phyloP scores from a whole-genome alignment of 2,888 invertebrate species.

The Ochropacha duplaris region DNA sequence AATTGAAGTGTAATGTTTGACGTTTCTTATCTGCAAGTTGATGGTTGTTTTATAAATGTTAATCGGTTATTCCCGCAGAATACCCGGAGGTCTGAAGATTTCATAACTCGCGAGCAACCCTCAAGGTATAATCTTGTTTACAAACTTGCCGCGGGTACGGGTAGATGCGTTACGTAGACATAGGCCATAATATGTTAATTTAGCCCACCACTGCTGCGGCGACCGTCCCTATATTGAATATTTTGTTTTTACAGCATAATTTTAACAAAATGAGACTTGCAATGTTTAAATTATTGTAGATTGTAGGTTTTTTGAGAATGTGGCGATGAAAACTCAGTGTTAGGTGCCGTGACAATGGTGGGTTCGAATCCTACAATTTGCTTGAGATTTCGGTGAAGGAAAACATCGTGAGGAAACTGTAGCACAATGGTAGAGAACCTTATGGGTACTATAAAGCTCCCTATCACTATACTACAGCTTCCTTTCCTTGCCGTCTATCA shows the following conservation, averaged over 20 bases:
- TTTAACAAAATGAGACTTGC: slow-evolving; percentile 51
- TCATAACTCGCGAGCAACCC: slow-evolving; percentile 46
- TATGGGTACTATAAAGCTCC: too few relatives aligned
- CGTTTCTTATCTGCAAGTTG: slow-evolving; percentile 15
- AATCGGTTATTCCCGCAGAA: slow-evolving; percentile 25
- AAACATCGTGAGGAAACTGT: too few relatives aligned
- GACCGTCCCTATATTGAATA: slow-evolving; percentile 62
- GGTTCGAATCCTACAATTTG: too few relatives aligned
- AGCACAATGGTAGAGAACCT: too few relatives aligned
- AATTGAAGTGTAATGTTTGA: slow-evolving; percentile 5
- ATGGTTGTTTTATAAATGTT: slow-evolving; percentile 31
- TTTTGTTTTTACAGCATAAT: slow-evolving; percentile 64
- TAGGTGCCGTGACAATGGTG: too few relatives aligned
- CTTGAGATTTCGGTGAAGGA: too few relatives aligned
- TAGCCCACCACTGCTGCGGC: slow-evolving; percentile 47
- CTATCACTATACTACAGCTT: too few relatives aligned
- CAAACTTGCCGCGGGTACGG: slow-evolving; percentile 43
- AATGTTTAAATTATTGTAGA: slow-evolving; percentile 13
- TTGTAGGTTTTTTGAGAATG: too few relatives aligned
- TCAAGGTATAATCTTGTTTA: slow-evolving; percentile 54
- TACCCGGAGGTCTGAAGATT: slow-evolving; percentile 28
- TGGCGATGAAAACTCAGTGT: too few relatives aligned
- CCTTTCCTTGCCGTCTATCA: too few relatives aligned
- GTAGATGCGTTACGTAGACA: slow-evolving; percentile 44
- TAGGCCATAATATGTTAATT: slow-evolving; percentile 65